phyloP scores from a whole-genome alignment of 37 sponge, comb jelly and placozoan species.

The Geodia barretti region DNA sequence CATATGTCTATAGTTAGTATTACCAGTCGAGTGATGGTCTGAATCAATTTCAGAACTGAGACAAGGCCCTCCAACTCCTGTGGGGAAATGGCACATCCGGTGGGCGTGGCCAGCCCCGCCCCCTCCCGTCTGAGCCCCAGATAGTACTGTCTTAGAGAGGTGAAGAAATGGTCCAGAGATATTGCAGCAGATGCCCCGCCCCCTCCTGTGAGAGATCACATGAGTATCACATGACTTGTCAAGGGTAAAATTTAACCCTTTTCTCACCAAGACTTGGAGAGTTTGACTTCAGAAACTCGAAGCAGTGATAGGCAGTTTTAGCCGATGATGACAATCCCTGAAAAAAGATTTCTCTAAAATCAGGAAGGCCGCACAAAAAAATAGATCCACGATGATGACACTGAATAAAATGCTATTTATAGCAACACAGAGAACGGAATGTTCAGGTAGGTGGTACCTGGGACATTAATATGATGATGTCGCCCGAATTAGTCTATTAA shows the following conservation, averaged over 20 bases:
- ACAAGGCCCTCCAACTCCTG: conserved; percentile 84
- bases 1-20: background rate
- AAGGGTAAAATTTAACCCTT: background rate
- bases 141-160: conserved; percentile 88
- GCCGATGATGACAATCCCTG: conserved; percentile 63
- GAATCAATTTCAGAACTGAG: conserved; percentile 74
- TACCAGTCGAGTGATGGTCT: conserved; percentile 20
- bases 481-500: too few relatives aligned
- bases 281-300: conserved; percentile 80
- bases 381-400: too few relatives aligned
- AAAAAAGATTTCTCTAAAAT: too few relatives aligned
- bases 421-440: too few relatives aligned
- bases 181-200: conserved; percentile 78
- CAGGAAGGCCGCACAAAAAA: too few relatives aligned
- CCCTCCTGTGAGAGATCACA: conserved; percentile 31
- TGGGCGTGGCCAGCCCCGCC: conserved; percentile 23
- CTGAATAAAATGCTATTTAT: background rate
- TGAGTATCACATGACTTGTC: conserved; percentile 4
- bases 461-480: too few relatives aligned
- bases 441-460: too few relatives aligned
- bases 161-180: conserved; percentile 96
- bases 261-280: conserved; percentile 54
- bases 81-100: conserved; percentile 78
- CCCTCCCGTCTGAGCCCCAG: conserved; percentile 53
- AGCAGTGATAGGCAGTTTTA: conserved; percentile 75